Evolutionary conservation across 2,113 vertebrate genomes (phyloP), one percentile per base, ranked within the genome.

Genomic region (Hippoglossus stenolepis): DNA sequence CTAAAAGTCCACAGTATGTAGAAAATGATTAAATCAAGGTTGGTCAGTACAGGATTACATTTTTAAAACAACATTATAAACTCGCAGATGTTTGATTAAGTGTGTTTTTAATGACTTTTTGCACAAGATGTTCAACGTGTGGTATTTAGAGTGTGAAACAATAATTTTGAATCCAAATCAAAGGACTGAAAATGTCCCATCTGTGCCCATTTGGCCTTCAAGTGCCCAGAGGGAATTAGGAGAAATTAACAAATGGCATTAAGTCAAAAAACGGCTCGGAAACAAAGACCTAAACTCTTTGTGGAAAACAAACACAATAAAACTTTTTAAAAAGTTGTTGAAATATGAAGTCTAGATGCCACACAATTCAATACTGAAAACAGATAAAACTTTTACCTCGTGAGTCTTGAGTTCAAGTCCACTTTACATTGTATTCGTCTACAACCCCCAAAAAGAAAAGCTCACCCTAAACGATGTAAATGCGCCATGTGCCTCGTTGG

Each of bases 181-280:
- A 85, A 85, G 56, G 28, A 51, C 65, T 74, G 77, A 85, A 84
- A 89, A 77, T 53, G 75, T 88, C 85, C 92, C 89, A 92, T 92
- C 84, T 91, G 90, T 90, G 84, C 85, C 87, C 81, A 82, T 87
- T 87, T 90, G 83, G 82, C 73, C 80, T 75, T 58, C 35, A 40
- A 77, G 65, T 67, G 78, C 79, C 80, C 84, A 63, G 73, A 82
- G 87, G 84, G 78, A 87, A 83, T 85, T 31, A 4, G 49, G 65
- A 61, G 65, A 83, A 84, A 92, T 87, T 74, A 89, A 83, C 72
- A 84, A 91, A 88, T 87, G 73, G 82, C 85, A 86, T 86, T 79
- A n/a, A 58, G 17, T 87, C 79, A 87, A 84, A 23, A 24, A 87
- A 82, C 54, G 62, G 61, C 59, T 40, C 51, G 20, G 28, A 35